Evolutionary conservation across 2,888 invertebrate species (phyloP), one percentile per base, ranked within the genome.

Genomic region (Cephus pygmeus): DNA sequence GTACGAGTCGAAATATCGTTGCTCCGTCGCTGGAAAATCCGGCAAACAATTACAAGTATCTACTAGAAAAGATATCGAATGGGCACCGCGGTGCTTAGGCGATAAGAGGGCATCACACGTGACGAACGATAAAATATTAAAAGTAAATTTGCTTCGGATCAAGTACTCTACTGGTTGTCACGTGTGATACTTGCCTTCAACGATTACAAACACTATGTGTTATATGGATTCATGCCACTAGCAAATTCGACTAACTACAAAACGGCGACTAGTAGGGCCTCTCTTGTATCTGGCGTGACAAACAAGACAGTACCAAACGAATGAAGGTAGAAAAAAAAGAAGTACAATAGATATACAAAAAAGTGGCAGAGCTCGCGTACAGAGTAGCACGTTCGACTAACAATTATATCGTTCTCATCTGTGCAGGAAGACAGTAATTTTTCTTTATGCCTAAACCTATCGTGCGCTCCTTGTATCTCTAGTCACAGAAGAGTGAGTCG

Each of bases 201-300:
- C 11, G 69, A 68, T 36, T 31, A 33, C 56, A 40, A 40, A 68
- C 12, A 31, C 69, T 31, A 69, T 36, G 15, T 23, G 23, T 34
- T 40, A 36, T 69, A 68, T 15, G 31, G 35, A 33, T 68, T 75
- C 77, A 77, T 77, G 77, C 77, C n/a, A 69, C 33, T 77, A 74
- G 34, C 35, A 35, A 77, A 34, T 69, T 73, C 40, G 40, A 56
- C 40, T 56, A 56, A 56, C 40, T 56, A 56, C 40, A 56, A 56
- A 56, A 56, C 40, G 1, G 40, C 40, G 40, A 56, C 40, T 3
- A 56, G 23, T 9, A 56, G 40, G 23, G 40, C 2, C 23, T 23
- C 23, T 23, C 40, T 56, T 56, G 40, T 56, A 56, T 23, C 23
- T 23, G 40, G 23, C 23, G 40, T 56, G 40, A 56, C 23, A 71